These are phyloP conservation scores for Zelostemma sp. DNA, from an alignment of 1,140 invertebrate genomes.

Conservation along the genomic window DNA sequence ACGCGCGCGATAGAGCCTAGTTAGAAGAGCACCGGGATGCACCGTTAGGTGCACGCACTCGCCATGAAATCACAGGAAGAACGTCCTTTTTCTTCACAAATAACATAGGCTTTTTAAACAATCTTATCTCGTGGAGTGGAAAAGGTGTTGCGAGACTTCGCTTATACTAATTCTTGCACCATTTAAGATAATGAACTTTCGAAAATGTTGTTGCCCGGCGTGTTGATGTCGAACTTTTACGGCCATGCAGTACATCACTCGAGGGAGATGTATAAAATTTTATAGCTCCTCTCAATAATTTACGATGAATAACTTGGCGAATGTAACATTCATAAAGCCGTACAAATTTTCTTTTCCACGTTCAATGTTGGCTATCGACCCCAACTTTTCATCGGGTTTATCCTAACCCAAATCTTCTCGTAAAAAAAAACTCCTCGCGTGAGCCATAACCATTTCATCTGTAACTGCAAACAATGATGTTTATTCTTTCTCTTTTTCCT, in stretches of 20 bases:
- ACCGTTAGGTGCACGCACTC: conserved; percentile 7
- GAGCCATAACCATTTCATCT: not conserved
- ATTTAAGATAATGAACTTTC: too few species aligned
- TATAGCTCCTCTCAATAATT: not conserved
- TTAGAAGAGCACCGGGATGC: conserved; percentile 4
- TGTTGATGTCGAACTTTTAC: too few species aligned
- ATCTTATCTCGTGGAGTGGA: too few species aligned
- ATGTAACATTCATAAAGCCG: not conserved
- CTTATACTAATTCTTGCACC: too few species aligned
- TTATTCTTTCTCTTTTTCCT: not conserved
- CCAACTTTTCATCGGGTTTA: not conserved
- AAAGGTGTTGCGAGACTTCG: too few species aligned
- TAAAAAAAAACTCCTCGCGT: conserved; percentile 5
- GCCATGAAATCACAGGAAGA: not conserved
- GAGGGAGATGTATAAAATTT: too few species aligned
- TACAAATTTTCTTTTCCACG: not conserved
- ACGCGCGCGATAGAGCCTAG: conserved; percentile 9
- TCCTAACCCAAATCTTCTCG: not conserved
- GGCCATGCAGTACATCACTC: too few species aligned
- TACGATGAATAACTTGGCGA: not conserved
- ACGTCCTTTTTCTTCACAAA: too few species aligned
- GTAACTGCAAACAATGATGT: not conserved
- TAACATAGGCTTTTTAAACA: too few species aligned
- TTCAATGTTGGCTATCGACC: not conserved
- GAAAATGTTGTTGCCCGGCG: too few species aligned